Evolutionary conservation across 2,888 invertebrate species (phyloP), one percentile per base, ranked within the genome.

Genomic region (Xylophagus ater): DNA sequence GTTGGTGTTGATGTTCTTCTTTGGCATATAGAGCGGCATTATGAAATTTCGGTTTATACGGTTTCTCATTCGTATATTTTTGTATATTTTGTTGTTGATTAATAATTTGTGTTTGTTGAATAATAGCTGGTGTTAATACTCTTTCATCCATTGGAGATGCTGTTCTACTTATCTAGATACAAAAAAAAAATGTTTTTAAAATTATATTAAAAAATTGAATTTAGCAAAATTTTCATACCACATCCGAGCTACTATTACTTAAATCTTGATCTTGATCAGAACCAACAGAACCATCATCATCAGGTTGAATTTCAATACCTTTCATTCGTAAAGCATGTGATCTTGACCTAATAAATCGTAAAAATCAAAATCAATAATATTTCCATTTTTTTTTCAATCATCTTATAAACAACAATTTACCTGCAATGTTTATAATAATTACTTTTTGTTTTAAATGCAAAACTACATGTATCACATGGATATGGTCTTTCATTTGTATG

Each of bases 401-500:
- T 9, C 21, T n/a, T 21, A 24, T 21, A 19, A 15, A 3, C n/a
- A 26, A 26, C 5, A 26, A 25, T 43, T 50, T 41, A 71, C 57
- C 76, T 69, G 62, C 83, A 78, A 65, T 90, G 90, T 64, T 92
- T 92, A 62, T 88, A 90, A 49, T 90, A 72, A 65, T 92, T 92
- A 53, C 89, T 89, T 63, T 87, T 86, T 15, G 92, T 92, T 67
- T 92, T 92, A 68, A 92, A 92, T 53, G 88, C 84, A 66, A 90
- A 86, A 49, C 87, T 87, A 65, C 90, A 92, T 49, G 82, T 79
- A 53, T 74, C 70, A 67, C 90, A 92, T 19, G 90, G 90, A 68
- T 81, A 92, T 41, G 90, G 90, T 53, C 90, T 73, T 66, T 92
- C 90, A 60, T 89, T 88, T 31, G 92, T 90, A 65, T 92, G 90